phyloP scores from a whole-genome alignment of 2,113 vertebrate species.

The Rhipidura dahli region DNA sequence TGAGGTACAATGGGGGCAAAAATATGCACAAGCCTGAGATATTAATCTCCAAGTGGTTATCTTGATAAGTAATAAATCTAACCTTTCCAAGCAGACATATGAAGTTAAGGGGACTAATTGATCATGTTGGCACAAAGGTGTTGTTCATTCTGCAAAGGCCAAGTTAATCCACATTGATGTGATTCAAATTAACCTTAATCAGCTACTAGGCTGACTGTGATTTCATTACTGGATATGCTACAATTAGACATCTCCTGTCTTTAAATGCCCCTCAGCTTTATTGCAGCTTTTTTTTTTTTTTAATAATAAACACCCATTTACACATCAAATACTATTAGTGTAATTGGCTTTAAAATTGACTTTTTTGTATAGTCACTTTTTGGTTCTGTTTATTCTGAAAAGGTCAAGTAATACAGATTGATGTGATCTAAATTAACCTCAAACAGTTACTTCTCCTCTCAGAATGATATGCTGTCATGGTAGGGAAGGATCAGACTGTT shows the following conservation, averaged over 20 bases:
- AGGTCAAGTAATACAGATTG: slow-evolving; percentile 67
- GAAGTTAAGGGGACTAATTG: slow-evolving; percentile 79
- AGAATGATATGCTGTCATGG: slow-evolving; percentile 23
- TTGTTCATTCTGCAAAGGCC: slow-evolving; percentile 80
- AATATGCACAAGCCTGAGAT: background rate
- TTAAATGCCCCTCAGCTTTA: slow-evolving; percentile 66
- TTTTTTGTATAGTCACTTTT: slow-evolving; percentile 70
- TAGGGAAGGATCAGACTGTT: background rate
- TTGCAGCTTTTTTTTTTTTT: slow-evolving; percentile 35
- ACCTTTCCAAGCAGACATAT: slow-evolving; percentile 75
- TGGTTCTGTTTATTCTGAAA: slow-evolving; percentile 66
- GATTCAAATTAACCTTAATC: slow-evolving; percentile 86
- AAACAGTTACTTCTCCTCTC: slow-evolving; percentile 45
- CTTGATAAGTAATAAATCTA: slow-evolving; percentile 80
- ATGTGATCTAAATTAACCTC: slow-evolving; percentile 61
- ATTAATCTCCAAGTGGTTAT: slow-evolving; percentile 72
- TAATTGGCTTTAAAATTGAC: slow-evolving; percentile 59
- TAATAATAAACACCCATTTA: slow-evolving; percentile 69
- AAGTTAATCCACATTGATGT: slow-evolving; percentile 82
- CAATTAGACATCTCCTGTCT: slow-evolving; percentile 74
- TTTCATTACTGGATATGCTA: slow-evolving; percentile 74
- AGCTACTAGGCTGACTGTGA: slow-evolving; percentile 74
- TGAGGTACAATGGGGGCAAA: background rate
- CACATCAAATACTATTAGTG: slow-evolving; percentile 62
- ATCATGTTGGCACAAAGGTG: slow-evolving; percentile 82